A percentile compares a stretch with the other conserved stretches of the same genome.
Conservation (phyloP, 2,888 invertebrate genomes). For the Leptinotarsa rubiginosa region DNA sequence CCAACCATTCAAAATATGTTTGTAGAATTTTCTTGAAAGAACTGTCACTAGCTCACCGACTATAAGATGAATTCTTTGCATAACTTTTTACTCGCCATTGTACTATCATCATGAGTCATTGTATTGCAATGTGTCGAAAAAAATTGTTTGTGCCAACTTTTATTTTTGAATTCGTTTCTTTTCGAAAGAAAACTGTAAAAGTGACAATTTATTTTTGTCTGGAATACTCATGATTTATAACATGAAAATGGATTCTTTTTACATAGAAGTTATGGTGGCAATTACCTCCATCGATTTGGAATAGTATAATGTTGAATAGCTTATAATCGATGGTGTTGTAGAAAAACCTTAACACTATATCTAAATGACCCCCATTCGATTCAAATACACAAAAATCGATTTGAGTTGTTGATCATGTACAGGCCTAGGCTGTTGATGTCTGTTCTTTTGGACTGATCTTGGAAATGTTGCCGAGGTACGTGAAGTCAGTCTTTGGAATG, state of each 20-base stretch:
- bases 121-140: background rate
- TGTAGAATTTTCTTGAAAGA: background rate
- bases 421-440: background rate
- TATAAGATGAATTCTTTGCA: background rate
- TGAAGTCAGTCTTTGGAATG: too few relatives aligned
- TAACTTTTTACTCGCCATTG: background rate
- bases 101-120: background rate
- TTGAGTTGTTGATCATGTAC: background rate
- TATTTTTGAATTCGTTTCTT: background rate
- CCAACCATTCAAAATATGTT: too few relatives aligned
- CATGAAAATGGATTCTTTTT: too few relatives aligned
- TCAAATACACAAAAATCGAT: background rate
- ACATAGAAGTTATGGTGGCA: too few relatives aligned
- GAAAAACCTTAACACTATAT: background rate
- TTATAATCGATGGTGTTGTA: background rate
- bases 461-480: too few relatives aligned
- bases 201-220: background rate
- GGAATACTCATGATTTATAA: too few relatives aligned
- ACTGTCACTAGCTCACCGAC: background rate
- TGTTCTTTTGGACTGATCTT: too few relatives aligned
- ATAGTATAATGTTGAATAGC: background rate
- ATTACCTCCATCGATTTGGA: background rate
- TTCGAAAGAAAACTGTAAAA: background rate
- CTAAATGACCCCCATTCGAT: background rate
- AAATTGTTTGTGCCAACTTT: conserved; percentile 8